These are phyloP conservation scores for Reinhardtius hippoglossoides DNA, from an alignment of 2,113 vertebrate genomes.

Conservation along the genomic window DNA sequence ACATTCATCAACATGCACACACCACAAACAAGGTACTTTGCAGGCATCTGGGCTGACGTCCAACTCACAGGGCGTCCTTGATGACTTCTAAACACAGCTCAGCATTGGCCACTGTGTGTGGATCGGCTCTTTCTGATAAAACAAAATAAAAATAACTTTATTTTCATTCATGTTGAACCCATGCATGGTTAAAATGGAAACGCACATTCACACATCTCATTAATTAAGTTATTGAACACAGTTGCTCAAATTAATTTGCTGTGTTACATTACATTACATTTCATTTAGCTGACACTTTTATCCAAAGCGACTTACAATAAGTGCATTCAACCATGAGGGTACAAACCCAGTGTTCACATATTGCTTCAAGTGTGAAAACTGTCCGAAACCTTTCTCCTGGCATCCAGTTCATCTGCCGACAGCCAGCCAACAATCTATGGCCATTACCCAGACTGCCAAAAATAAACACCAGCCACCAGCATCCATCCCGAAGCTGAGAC, in stretches of 20 bases:
- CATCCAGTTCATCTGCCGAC: constrained; percentile 16
- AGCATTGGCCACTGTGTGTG: not conserved
- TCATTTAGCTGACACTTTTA: too few species aligned
- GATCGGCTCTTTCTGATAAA: not conserved
- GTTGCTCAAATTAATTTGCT: too few species aligned
- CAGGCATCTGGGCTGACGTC: constrained; percentile 40
- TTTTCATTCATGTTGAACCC: not conserved
- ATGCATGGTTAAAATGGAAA: not conserved
- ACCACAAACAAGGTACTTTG: constrained; percentile 2
- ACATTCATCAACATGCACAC: constrained; percentile 2
- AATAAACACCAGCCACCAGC: constrained; percentile 25
- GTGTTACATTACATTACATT: too few species aligned
- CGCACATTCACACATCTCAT: not conserved
- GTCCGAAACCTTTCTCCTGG: constrained; percentile 19
- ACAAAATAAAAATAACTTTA: not conserved
- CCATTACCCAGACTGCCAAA: constrained; percentile 17
- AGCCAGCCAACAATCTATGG: constrained; percentile 32
- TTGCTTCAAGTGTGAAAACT: constrained; percentile 1
- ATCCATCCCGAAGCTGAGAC: not conserved
- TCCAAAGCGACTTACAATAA: too few species aligned
- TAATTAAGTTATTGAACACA: not conserved
- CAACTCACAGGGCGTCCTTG: constrained; percentile 47
- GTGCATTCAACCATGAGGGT: too few species aligned
- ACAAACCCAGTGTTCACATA: too few species aligned
- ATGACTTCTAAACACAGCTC: constrained; percentile 32